phyloP scores from a whole-genome alignment of 2,113 vertebrate genomes.

The Micronycteris hirsuta region DNA sequence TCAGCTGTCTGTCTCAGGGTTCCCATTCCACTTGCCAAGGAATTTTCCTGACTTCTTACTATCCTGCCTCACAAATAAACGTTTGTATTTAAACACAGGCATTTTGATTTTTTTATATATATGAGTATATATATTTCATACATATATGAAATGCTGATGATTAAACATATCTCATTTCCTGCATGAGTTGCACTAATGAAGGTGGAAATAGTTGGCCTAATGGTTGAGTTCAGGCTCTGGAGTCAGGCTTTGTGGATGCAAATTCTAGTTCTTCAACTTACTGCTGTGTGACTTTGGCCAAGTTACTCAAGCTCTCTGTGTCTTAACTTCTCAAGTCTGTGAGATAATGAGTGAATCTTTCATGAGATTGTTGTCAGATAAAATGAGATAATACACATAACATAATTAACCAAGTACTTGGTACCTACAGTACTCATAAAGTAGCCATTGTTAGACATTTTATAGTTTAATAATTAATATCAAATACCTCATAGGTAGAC shows the following conservation, averaged over 20 bases:
- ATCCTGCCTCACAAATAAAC: not conserved
- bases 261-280: not conserved
- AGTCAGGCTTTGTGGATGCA: not conserved
- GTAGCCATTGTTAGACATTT: not conserved
- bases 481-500: not conserved
- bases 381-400: not conserved
- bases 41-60: not conserved
- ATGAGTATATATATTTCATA: not conserved
- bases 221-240: not conserved
- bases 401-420: not conserved
- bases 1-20: not conserved
- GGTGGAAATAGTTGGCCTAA: not conserved
- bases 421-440: not conserved
- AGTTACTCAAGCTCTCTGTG: not conserved
- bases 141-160: not conserved
- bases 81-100: not conserved
- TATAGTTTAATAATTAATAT: not conserved
- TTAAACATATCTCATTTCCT: not conserved
- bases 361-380: not conserved
- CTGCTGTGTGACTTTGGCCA: not conserved
- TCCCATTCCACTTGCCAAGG: not conserved
- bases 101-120: slow-evolving; percentile 17
- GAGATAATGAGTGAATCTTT: not conserved
- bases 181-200: not conserved
- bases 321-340: not conserved